Evolutionary conservation across 2,113 vertebrate genomes (phyloP), one percentile per base, ranked within the genome.

Genomic region (Gasterosteus nipponicus): DNA sequence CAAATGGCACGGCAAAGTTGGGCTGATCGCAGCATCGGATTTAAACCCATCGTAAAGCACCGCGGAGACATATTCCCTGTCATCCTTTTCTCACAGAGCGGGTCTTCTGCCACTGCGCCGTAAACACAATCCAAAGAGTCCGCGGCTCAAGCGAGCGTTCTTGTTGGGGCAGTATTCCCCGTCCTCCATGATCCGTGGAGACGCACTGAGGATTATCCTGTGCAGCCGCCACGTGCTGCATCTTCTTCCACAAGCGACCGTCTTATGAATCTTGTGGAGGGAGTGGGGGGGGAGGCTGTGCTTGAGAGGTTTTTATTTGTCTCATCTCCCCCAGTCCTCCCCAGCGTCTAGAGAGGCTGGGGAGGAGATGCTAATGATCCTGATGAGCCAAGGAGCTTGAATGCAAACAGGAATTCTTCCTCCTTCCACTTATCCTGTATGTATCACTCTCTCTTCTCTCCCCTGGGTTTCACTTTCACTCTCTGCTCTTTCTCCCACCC

Each of bases 251-350:
- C 77, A 80, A 81, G 68, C 26, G 38, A 54, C 75, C 1, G 68
- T 78, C 69, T 87, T 75, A 69, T 79, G 64, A 87, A 86, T 89
- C 83, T 75, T 62, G 22, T 26, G 22, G 22, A 26, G 22, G 22
- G 22, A 26, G 22, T 26, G 22, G 22, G 33, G 49, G 82, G 70
- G 80, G n/a, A n/a, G n/a, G 63, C 78, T 83, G 66, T 75, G 84
- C 73, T 72, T 80, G 62, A 89, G 74, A 69, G 82, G 85, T 82
- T 89, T 26, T 90, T 86, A 90, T 88, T 90, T 89, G 89, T 87
- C 87, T 86, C 81, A 81, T 42, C 47, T 81, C 79, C 73, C 78
- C 80, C 44, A 51, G 70, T 77, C 75, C 78, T 87, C 87, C 79
- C 68, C 61, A 70, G 87, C 29, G 22, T 84, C 88, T 79, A 85